phyloP scores from a whole-genome alignment of 2,888 invertebrate species.

The Saturnia pavonia region DNA sequence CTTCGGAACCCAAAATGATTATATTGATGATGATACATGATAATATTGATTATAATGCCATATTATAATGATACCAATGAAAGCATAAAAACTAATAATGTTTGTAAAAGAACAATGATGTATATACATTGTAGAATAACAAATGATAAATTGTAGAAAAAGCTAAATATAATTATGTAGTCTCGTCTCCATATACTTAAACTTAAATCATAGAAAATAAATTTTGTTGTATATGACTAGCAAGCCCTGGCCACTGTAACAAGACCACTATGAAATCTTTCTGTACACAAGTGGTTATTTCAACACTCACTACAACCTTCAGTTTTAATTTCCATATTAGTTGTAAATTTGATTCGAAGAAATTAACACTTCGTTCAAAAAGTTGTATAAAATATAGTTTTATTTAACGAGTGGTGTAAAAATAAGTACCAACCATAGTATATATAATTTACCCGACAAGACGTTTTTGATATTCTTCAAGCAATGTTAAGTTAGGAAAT shows the following conservation, averaged over 20 bases:
- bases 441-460: neutral
- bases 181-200: neutral
- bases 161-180: too few relatives aligned
- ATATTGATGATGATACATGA: too few relatives aligned
- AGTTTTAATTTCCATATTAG: neutral
- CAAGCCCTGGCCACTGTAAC: neutral
- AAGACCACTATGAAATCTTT: neutral
- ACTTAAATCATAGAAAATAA: neutral
- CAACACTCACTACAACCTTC: neutral
- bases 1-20: too few relatives aligned
- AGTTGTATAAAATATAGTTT: neutral
- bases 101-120: too few relatives aligned
- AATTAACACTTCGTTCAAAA: neutral
- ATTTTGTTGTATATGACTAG: neutral
- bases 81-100: too few relatives aligned
- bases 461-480: neutral
- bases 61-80: too few relatives aligned
- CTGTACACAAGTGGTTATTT: slow-evolving; percentile 8
- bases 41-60: too few relatives aligned
- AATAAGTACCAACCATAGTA: neutral
- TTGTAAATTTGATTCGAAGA: neutral
- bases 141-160: too few relatives aligned
- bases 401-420: neutral
- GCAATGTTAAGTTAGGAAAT: neutral
- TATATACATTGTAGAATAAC: too few relatives aligned